A percentile compares a stretch with the other conserved stretches of the same genome.
Conservation (phyloP, 2,797 vertebrate species). For the Chaenodraco wilsoni region DNA sequence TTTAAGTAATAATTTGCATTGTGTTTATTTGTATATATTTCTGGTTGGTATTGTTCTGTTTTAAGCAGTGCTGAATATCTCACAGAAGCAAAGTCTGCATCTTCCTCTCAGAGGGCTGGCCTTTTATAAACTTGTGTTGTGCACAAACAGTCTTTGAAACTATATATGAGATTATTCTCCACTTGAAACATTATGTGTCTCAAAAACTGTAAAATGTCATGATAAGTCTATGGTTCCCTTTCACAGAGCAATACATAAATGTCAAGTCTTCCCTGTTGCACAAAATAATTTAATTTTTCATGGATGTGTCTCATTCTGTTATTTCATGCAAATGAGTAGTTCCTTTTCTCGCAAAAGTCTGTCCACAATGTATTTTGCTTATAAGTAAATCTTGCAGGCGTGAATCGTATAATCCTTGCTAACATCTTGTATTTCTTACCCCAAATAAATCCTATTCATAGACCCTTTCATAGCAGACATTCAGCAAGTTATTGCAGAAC, state of each 20-base stretch:
- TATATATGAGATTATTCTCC: background rate
- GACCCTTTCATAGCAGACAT: background rate
- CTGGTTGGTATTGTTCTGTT: background rate
- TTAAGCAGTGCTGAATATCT: constrained; percentile 64
- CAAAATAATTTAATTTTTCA: too few species aligned
- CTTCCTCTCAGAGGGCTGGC: constrained; percentile 32
- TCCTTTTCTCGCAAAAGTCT: background rate
- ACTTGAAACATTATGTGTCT: too few species aligned
- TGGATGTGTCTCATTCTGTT: background rate
- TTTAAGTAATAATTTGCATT: background rate
- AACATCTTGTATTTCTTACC: too few species aligned
- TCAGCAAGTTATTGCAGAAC: constrained; percentile 1
- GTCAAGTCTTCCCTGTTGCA: background rate
- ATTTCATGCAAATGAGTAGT: background rate
- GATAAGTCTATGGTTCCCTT: too few species aligned
- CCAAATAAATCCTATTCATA: background rate
- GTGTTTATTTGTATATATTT: background rate
- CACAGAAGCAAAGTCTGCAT: constrained; percentile 34
- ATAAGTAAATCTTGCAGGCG: background rate
- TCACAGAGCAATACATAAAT: background rate
- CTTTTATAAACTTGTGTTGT: constrained; percentile 5
- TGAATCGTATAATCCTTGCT: background rate
- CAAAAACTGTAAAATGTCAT: too few species aligned
- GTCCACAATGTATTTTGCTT: background rate
- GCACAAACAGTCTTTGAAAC: background rate